These are phyloP conservation scores for Lapara coniferarum DNA, from an alignment of 2,888 invertebrate genomes.

Conservation along the genomic window DNA sequence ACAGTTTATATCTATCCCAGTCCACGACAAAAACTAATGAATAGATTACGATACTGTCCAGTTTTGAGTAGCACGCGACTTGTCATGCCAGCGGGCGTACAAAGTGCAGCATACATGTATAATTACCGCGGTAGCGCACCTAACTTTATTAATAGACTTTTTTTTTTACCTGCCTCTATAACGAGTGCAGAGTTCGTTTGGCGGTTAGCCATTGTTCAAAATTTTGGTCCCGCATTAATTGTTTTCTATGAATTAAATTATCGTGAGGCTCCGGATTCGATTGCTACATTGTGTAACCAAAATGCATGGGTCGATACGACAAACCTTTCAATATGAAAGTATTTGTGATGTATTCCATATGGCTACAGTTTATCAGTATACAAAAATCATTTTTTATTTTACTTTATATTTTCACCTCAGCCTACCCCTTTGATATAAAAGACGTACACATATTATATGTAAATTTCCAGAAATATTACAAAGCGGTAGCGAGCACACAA, in stretches of 20 bases:
- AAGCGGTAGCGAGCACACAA: too few relatives aligned
- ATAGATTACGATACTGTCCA: not conserved
- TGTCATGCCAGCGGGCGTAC: slow-evolving; percentile 3
- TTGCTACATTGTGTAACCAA: too few relatives aligned
- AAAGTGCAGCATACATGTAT: slow-evolving; percentile 10
- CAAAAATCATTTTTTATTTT: too few relatives aligned
- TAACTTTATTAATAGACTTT: slow-evolving; percentile 2
- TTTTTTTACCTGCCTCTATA: slow-evolving; percentile 14
- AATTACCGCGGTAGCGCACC: not conserved
- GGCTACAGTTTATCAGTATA: too few relatives aligned
- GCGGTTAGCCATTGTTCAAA: not conserved
- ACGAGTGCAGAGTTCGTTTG: slow-evolving; percentile 14
- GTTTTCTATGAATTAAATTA: not conserved
- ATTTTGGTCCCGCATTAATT: not conserved
- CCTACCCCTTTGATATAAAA: too few relatives aligned
- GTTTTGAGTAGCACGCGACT: not conserved
- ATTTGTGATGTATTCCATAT: too few relatives aligned
- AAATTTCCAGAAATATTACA: too few relatives aligned
- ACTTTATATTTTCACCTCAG: too few relatives aligned
- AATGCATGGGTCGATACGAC: too few relatives aligned
- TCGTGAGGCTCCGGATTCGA: too few relatives aligned
- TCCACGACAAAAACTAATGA: not conserved
- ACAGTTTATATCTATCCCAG: not conserved
- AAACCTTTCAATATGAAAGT: too few relatives aligned
- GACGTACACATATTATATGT: too few relatives aligned